phyloP scores from a whole-genome alignment of 2,113 vertebrate genomes.

The Merops nubicus region DNA sequence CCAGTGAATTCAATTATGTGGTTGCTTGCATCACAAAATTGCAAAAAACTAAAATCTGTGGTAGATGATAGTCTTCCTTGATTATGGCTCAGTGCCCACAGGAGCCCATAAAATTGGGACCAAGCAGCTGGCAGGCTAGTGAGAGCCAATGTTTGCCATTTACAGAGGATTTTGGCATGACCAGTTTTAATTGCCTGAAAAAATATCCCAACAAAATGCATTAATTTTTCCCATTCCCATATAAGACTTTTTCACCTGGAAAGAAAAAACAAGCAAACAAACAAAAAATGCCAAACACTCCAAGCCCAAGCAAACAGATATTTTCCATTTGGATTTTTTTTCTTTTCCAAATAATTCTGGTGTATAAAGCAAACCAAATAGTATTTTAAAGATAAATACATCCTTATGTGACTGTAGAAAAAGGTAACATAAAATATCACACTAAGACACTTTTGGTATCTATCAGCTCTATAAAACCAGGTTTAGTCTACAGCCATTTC shows the following conservation, averaged over 20 bases:
- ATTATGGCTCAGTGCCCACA: background rate
- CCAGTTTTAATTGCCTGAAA: background rate
- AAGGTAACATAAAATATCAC: background rate
- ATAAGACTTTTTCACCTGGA: background rate
- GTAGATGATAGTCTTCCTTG: background rate
- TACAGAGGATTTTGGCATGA: background rate
- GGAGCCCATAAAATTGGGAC: background rate
- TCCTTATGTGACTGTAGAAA: background rate
- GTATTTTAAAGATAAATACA: background rate
- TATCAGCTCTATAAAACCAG: background rate
- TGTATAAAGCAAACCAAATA: background rate
- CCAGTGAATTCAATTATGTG: background rate
- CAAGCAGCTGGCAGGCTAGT: background rate
- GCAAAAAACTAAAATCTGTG: background rate
- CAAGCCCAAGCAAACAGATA: background rate
- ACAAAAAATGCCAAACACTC: background rate
- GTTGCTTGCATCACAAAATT: background rate
- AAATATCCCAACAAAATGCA: background rate
- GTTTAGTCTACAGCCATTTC: background rate
- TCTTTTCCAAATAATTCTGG: background rate
- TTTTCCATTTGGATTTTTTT: background rate
- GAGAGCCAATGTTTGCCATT: background rate
- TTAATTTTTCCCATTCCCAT: background rate
- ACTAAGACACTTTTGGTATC: background rate
- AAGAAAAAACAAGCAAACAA: background rate